Evolutionary conservation across 2,888 invertebrate genomes (phyloP).

Genomic region (Erpobdella octoculata): DNA sequence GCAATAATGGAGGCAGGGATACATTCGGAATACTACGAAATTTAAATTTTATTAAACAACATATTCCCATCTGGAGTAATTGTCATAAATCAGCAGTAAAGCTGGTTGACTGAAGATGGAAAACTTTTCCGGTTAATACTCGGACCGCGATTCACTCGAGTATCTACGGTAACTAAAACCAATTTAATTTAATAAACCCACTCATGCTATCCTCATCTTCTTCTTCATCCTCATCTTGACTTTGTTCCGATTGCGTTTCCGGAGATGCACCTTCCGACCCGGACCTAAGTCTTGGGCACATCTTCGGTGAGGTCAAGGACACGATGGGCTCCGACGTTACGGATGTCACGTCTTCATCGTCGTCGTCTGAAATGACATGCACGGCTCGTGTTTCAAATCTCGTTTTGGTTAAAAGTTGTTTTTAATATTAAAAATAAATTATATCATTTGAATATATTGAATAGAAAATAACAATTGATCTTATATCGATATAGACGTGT

Average conservation of each 20-base stretch:
- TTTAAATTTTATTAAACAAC: too few relatives aligned
- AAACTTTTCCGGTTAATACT: too few relatives aligned
- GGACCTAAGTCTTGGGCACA: slow-evolving; percentile 5
- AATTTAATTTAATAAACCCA: too few relatives aligned
- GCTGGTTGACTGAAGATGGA: not conserved
- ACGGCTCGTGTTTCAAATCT: not conserved
- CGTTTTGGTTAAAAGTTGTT: not conserved
- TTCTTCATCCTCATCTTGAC: slow-evolving; percentile 22
- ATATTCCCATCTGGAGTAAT: too few relatives aligned
- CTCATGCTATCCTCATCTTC: slow-evolving; percentile 21
- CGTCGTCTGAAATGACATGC: slow-evolving; percentile 23
- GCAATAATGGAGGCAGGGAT: too few relatives aligned
- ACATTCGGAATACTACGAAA: too few relatives aligned
- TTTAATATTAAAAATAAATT: not conserved
- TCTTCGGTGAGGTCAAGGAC: slow-evolving; percentile 21
- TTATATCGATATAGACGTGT: not conserved
- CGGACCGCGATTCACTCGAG: too few relatives aligned
- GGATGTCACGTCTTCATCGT: slow-evolving; percentile 37
- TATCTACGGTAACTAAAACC: too few relatives aligned
- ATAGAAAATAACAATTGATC: not conserved
- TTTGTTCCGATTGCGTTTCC: slow-evolving; percentile 3
- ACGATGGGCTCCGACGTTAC: slow-evolving; percentile 37
- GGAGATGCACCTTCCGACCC: slow-evolving; percentile 34
- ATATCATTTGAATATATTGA: not conserved
- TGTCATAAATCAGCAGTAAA: too few relatives aligned